Evolutionary conservation across 2,888 invertebrate species (phyloP).

Genomic region (Heteromyza rotundicornis): DNA sequence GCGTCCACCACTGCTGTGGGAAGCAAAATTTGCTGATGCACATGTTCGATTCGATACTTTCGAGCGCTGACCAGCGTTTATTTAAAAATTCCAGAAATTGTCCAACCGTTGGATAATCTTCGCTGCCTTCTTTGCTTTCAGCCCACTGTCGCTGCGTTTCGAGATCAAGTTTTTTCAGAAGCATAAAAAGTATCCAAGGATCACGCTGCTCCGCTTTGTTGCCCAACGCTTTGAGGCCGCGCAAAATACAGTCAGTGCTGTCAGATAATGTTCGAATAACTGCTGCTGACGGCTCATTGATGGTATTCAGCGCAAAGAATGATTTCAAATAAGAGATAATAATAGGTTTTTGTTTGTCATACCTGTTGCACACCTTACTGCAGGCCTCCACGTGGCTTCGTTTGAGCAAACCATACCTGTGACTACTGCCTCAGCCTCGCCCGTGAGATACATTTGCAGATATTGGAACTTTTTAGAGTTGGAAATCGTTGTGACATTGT

Average conservation of each 20-base stretch:
- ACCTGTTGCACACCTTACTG: slow-evolving; percentile 11
- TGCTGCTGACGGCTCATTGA: slow-evolving; percentile 4
- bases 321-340: slow-evolving; percentile 14
- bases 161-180: slow-evolving; percentile 15
- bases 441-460: not conserved
- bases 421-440: not conserved
- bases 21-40: slow-evolving; percentile 11
- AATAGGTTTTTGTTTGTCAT: slow-evolving; percentile 17
- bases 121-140: slow-evolving; percentile 6
- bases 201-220: not conserved
- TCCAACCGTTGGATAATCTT: slow-evolving; percentile 6
- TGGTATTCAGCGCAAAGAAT: slow-evolving; percentile 5
- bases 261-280: slow-evolving; percentile 7
- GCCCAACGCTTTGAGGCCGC: slow-evolving; percentile 5
- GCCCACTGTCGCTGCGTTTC: slow-evolving; percentile 13
- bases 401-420: not conserved
- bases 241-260: slow-evolving; percentile 11
- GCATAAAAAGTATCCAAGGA: slow-evolving; percentile 9
- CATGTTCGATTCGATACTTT: no score
- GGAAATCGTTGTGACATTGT: not conserved
- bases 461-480: not conserved
- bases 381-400: not conserved
- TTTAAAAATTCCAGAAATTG: not conserved
- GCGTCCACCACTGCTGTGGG: slow-evolving; percentile 9
- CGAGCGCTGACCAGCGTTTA: no score